Base-by-base conservation (phyloP, 1,140 invertebrate genomes). In the Onthophagus taurus region DNA sequence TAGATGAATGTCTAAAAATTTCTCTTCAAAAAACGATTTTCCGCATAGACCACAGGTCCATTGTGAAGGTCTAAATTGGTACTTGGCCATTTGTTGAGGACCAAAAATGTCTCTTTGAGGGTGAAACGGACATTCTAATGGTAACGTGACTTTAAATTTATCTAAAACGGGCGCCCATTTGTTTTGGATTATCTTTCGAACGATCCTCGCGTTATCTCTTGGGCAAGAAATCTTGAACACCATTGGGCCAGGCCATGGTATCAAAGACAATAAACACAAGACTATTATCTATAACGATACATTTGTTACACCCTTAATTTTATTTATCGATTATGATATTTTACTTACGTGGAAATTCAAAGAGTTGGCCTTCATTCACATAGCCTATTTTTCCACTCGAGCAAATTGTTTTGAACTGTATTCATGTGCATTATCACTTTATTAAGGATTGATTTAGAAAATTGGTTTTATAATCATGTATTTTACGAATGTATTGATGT, bases 1-100 rank as follows among this genome's bases (percentile, higher is more conserved):
- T 72, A 94, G 91, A 65, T 96, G 91, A 44, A 77, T 72, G 63
- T 93, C 90, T 48, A 96, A 70, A 65, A 84, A 84, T 63, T 82
- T 78, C 62, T 94, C 89, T 57, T 87, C 82, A 63, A 86, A 83
- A 65, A 96, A 95, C 21, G 83, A 85, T 69, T 94, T 91, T 41
- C 90, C 90, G 69, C 92, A 95, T 45, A 89, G 77, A 24, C 84
- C 79, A 63, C 92, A 96, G 1, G 82, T 85, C 89, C 89, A 94
- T 61, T 88, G 85, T 7, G 83, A 87, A 2, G 84, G 77, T 42
- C 85, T 73, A 66, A 85, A 80, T 56, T 87, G 81, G 49, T 81
- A 72, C 68, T 91, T 87, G 50, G 85, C 76, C 19, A 76, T 70
- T 64, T 93, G 85, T 57, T 92, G 85, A 1, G 83, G 80, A 31